Evolutionary conservation across 2,888 invertebrate species (phyloP).

Genomic region (Lymantria dispar): DNA sequence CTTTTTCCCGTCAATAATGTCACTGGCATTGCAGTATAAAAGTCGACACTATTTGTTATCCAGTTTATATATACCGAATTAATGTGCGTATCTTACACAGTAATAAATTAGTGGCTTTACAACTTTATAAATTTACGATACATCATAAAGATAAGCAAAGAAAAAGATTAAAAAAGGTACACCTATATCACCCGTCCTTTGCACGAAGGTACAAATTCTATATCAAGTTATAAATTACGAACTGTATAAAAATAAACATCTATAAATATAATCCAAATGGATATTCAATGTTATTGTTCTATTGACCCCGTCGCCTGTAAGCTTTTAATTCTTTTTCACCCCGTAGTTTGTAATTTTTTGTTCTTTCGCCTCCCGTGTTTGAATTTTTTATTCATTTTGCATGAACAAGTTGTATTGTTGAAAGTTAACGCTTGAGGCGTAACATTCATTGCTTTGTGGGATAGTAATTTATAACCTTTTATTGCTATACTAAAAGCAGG

Average conservation of each 20-base stretch:
- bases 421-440: slow-evolving; percentile 4
- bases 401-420: slow-evolving; percentile 7
- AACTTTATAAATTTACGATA: neutral
- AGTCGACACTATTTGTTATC: neutral
- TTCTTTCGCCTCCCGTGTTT: neutral
- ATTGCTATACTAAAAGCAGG: neutral
- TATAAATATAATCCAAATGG: slow-evolving; percentile 1
- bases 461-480: slow-evolving; percentile 1
- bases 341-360: neutral
- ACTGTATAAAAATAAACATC: too few relatives aligned
- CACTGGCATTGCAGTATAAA: neutral
- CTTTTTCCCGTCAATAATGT: too few relatives aligned
- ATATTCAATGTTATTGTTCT: slow-evolving; percentile 4
- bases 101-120: neutral
- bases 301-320: neutral
- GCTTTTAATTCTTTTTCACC: neutral
- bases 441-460: neutral
- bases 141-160: neutral
- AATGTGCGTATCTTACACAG: neutral
- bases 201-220: neutral
- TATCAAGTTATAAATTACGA: neutral
- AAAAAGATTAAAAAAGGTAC: neutral
- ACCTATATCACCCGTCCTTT: neutral
- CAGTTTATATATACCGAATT: too few relatives aligned
- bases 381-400: slow-evolving; percentile 2